Conservation (phyloP, 2,888 invertebrate genomes). For the Drosophila robusta region DNA sequence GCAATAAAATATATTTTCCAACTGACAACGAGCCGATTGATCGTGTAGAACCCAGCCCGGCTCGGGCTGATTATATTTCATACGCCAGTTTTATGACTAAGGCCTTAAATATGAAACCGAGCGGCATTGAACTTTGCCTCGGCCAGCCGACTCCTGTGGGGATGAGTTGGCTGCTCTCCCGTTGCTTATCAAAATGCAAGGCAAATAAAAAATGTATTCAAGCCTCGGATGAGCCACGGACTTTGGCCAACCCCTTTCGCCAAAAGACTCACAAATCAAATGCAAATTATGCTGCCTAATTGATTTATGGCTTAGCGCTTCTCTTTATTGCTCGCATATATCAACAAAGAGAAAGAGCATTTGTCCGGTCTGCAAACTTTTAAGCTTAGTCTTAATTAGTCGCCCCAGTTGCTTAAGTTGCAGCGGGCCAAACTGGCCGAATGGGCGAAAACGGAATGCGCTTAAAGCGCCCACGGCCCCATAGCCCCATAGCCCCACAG, state of each 20-base stretch:
- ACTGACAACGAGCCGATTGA: slow-evolving; percentile 34
- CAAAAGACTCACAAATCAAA: slow-evolving; percentile 73
- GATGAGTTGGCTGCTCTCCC: slow-evolving; percentile 46
- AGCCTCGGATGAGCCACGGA: slow-evolving; percentile 33
- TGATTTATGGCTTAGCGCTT: slow-evolving; percentile 70
- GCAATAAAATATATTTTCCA: slow-evolving; percentile 34
- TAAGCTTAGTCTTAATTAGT: slow-evolving; percentile 74
- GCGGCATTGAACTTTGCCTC: slow-evolving; percentile 47
- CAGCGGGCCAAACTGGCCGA: slow-evolving; percentile 2
- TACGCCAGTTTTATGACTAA: slow-evolving; percentile 64
- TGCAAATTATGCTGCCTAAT: slow-evolving; percentile 79
- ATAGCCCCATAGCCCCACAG: too few species aligned
- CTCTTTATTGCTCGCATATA: slow-evolving; percentile 62
- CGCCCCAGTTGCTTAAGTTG: slow-evolving; percentile 30
- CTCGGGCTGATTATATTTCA: slow-evolving; percentile 61
- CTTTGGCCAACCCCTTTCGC: slow-evolving; percentile 27
- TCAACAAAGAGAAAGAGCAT: slow-evolving; percentile 27
- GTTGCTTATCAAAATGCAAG: slow-evolving; percentile 64
- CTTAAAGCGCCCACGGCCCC: slow-evolving; percentile 22
- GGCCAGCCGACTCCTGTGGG: slow-evolving; percentile 55
- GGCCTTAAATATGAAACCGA: slow-evolving; percentile 53
- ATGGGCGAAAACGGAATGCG: slow-evolving; percentile 26
- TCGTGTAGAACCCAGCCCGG: slow-evolving; percentile 47
- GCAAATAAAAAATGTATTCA: slow-evolving; percentile 60
- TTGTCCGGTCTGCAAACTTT: slow-evolving; percentile 64